phyloP scores from a whole-genome alignment of 2,797 vertebrate genomes.

The Enoplosus armatus region DNA sequence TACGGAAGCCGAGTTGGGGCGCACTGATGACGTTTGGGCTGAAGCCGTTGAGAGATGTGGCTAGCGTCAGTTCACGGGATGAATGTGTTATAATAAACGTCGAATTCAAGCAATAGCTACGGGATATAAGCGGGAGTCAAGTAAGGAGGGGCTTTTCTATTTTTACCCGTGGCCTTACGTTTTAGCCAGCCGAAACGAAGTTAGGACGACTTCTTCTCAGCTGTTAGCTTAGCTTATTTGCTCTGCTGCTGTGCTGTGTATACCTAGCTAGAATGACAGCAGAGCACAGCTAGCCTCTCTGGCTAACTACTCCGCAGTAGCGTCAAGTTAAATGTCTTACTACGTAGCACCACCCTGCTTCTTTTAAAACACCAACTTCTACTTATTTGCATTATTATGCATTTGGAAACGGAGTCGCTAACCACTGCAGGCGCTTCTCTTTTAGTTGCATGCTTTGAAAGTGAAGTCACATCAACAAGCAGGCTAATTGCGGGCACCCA shows the following conservation, averaged over 20 bases:
- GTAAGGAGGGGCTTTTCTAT: conserved; percentile 49
- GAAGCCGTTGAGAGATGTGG: conserved; percentile 48
- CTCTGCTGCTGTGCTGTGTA: conserved; percentile 33
- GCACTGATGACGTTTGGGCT: conserved; percentile 80
- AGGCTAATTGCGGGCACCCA: conserved; percentile 10
- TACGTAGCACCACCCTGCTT: background rate
- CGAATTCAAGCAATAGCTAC: conserved; percentile 12
- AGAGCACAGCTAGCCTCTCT: conserved; percentile 39
- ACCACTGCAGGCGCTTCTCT: background rate
- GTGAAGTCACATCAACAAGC: conserved; percentile 15
- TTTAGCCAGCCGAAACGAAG: conserved; percentile 38
- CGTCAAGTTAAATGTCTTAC: conserved; percentile 12
- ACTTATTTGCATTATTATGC: background rate
- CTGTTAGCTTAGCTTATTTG: conserved; percentile 72
- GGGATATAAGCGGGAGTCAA: conserved; percentile 29
- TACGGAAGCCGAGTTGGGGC: conserved; percentile 80
- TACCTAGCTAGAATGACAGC: conserved; percentile 53
- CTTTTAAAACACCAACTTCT: background rate
- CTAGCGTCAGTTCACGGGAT: conserved; percentile 59
- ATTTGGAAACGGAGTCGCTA: background rate
- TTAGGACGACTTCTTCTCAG: conserved; percentile 43
- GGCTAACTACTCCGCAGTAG: conserved; percentile 23
- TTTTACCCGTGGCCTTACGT: background rate
- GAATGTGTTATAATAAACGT: conserved; percentile 46
- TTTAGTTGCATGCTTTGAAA: background rate